Evolutionary conservation across 2,888 invertebrate species (phyloP).

Genomic region (Agrenia bidenticulata): DNA sequence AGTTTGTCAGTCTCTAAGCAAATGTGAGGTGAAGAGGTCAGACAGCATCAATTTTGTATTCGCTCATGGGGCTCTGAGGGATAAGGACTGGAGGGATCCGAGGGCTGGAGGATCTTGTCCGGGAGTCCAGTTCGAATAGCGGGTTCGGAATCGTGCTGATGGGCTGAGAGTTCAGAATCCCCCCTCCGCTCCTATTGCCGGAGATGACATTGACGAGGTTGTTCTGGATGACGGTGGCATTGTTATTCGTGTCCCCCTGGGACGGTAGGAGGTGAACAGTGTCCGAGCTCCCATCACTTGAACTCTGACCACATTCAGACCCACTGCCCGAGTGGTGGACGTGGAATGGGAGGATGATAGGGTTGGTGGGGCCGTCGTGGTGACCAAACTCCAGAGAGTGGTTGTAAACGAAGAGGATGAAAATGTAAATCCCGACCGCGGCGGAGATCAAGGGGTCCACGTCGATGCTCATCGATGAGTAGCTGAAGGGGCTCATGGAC

Average conservation of each 20-base stretch:
- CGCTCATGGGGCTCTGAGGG: not conserved
- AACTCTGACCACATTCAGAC: constrained; percentile 14
- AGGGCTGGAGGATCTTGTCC: not conserved
- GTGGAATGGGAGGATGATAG: too few relatives aligned
- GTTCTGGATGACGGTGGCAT: constrained; percentile 25
- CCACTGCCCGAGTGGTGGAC: too few relatives aligned
- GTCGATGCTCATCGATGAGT: constrained; percentile 35
- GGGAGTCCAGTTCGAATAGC: constrained; percentile 21
- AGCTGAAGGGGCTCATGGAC: constrained; percentile 25
- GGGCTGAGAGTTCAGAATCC: too few relatives aligned
- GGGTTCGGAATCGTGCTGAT: constrained; percentile 30
- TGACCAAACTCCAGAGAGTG: constrained; percentile 31
- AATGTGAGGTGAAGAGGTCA: too few relatives aligned
- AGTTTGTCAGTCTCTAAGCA: too few relatives aligned
- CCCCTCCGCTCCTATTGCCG: too few relatives aligned
- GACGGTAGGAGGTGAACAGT: constrained; percentile 31
- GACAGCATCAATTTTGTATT: constrained; percentile 10
- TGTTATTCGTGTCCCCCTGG: constrained; percentile 32
- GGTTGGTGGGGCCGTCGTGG: not conserved
- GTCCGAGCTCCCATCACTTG: constrained; percentile 31
- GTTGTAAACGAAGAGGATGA: constrained; percentile 40
- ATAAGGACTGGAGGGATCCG: not conserved
- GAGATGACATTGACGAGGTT: constrained; percentile 10
- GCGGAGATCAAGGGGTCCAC: constrained; percentile 36
- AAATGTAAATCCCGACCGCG: constrained; percentile 38